Percentiles rank a stretch among this genome's conserved stretches.
These are phyloP conservation scores for Triops longicaudatus DNA, from an alignment of 1,140 invertebrate genomes.

Conservation along the genomic window DNA sequence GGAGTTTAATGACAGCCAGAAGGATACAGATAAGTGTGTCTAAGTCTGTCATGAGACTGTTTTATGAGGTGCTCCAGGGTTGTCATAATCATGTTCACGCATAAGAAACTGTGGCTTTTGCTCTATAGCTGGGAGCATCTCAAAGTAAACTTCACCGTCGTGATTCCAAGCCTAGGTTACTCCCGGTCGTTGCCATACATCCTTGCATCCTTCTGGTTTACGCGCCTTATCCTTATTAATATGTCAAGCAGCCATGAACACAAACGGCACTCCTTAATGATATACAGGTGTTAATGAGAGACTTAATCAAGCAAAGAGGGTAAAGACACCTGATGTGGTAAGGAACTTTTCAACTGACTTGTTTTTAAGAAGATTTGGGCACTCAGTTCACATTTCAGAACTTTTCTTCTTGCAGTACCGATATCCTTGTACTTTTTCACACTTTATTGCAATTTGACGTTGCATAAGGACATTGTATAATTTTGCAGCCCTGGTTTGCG, in stretches of 20 bases:
- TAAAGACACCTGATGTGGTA: too few species aligned
- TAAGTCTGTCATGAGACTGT: neutral
- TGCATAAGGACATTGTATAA: too few species aligned
- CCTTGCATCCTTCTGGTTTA: neutral
- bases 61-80: neutral
- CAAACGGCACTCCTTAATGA: neutral
- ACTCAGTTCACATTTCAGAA: too few species aligned
- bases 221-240: neutral
- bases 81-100: neutral
- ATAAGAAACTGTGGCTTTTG: neutral
- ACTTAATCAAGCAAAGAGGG: neutral
- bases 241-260: neutral
- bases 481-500: too few species aligned
- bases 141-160: neutral
- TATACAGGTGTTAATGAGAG: neutral
- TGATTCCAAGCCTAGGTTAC: neutral
- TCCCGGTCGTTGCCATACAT: conserved; percentile 7
- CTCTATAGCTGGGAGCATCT: conserved; percentile 10
- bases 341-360: too few species aligned
- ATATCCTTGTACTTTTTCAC: too few species aligned
- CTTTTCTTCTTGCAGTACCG: too few species aligned
- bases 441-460: too few species aligned
- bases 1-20: neutral
- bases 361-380: too few species aligned
- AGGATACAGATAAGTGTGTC: neutral